Evolutionary conservation across 92 coral and sea anemone genomes (phyloP).

Genomic region (Anthopleura xanthogrammica): DNA sequence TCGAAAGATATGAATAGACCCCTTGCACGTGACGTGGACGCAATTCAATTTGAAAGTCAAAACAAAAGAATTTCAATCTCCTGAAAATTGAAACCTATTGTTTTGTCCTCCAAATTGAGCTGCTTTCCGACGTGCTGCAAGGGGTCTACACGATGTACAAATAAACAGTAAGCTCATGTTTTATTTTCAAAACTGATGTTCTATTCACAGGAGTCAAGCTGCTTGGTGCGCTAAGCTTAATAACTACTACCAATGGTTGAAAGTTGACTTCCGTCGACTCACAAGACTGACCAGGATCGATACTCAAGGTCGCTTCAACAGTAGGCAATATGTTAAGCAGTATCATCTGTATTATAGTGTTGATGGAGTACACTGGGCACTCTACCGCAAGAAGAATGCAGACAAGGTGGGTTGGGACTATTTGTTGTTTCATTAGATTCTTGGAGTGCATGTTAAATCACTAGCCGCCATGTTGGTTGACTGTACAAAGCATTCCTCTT

Average conservation of each 20-base stretch:
- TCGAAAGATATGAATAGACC: too few relatives aligned
- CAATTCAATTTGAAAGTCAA: too few relatives aligned
- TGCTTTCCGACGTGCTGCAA: too few relatives aligned
- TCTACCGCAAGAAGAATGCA: constrained; percentile 23
- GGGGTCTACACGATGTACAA: too few relatives aligned
- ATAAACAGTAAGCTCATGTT: neutral
- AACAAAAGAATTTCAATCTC: too few relatives aligned
- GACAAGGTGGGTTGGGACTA: constrained; percentile 46
- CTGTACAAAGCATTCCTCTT: too few relatives aligned
- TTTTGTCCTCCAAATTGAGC: too few relatives aligned
- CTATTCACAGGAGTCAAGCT: constrained; percentile 36
- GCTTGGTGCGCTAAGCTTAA: constrained; percentile 75
- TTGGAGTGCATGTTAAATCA: too few relatives aligned
- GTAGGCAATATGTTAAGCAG: constrained; percentile 59
- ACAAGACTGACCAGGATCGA: constrained; percentile 63
- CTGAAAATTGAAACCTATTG: too few relatives aligned
- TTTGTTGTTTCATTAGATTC: too few relatives aligned
- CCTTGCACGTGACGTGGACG: too few relatives aligned
- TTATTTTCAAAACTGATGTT: neutral
- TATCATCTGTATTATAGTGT: constrained; percentile 64
- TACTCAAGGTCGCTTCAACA: constrained; percentile 78
- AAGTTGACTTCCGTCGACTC: constrained; percentile 67
- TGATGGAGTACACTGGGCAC: constrained; percentile 68
- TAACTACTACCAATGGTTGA: constrained; percentile 74
- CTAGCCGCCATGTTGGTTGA: too few relatives aligned